Conservation (phyloP, 2,888 invertebrate genomes). For the Scrobipalpa atriplicella region DNA sequence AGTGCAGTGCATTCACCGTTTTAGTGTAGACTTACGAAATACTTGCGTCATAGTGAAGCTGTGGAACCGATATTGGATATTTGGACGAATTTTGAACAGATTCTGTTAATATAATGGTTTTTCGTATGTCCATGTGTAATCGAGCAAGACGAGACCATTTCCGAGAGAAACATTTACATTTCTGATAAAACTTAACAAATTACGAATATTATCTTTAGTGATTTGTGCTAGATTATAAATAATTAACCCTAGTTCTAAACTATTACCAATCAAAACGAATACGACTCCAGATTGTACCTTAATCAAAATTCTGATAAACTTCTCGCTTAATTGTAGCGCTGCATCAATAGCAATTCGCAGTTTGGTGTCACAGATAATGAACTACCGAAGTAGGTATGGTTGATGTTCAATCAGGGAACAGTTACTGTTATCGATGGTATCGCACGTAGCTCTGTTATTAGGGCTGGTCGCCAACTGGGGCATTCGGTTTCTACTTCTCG, state of each 20-base stretch:
- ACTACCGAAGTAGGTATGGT: constrained; percentile 49
- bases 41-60: constrained; percentile 53
- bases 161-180: too few relatives aligned
- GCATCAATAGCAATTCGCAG: constrained; percentile 5
- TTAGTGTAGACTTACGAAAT: constrained; percentile 59
- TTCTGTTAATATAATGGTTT: too few relatives aligned
- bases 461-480: constrained; percentile 53
- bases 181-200: too few relatives aligned
- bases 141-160: too few relatives aligned
- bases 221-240: background rate
- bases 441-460: constrained; percentile 66
- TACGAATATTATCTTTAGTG: too few relatives aligned
- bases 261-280: background rate
- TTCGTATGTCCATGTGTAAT: too few relatives aligned
- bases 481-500: constrained; percentile 35
- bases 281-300: background rate
- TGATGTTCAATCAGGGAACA: constrained; percentile 69
- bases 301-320: constrained; percentile 3
- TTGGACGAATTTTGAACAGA: too few relatives aligned
- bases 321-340: background rate
- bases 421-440: constrained; percentile 65
- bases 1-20: constrained; percentile 67
- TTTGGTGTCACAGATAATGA: constrained; percentile 61
- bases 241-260: background rate
- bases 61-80: background rate